Percentiles rank a stretch among this genome's conserved stretches.
phyloP scores from a whole-genome alignment of 2,797 vertebrate species.

The Sebastes nivosus region DNA sequence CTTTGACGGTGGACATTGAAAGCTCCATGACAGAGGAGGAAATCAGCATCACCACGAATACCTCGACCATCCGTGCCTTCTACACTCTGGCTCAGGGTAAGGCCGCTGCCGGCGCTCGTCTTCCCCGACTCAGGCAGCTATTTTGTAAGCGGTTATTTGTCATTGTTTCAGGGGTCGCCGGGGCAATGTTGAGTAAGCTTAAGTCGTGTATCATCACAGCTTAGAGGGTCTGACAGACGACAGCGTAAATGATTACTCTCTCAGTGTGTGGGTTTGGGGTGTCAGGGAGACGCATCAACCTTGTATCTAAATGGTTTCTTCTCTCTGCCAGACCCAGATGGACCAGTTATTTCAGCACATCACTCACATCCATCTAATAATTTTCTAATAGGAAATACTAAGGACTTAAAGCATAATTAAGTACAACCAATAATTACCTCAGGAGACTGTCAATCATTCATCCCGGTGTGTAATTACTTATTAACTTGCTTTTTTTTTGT shows the following conservation, averaged over 20 bases:
- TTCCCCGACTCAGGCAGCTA: slow-evolving; percentile 21
- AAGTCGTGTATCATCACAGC: slow-evolving; percentile 74
- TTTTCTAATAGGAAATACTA: slow-evolving; percentile 29
- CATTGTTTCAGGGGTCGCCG: slow-evolving; percentile 67
- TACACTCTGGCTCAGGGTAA: slow-evolving; percentile 97
- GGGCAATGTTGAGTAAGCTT: slow-evolving; percentile 75
- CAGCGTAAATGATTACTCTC: slow-evolving; percentile 74
- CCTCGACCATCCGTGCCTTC: slow-evolving; percentile 93
- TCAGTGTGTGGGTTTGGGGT: slow-evolving; percentile 55
- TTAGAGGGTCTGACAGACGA: slow-evolving; percentile 60
- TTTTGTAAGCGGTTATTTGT: slow-evolving; percentile 64
- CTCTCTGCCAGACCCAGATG: slow-evolving; percentile 54
- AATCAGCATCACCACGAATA: slow-evolving; percentile 94
- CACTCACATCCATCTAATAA: slow-evolving; percentile 32
- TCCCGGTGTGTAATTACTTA: not conserved
- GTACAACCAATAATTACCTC: not conserved
- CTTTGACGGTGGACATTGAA: slow-evolving; percentile 93
- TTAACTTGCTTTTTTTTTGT: slow-evolving; percentile 25
- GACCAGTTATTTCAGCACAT: slow-evolving; percentile 44
- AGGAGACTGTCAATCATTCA: not conserved
- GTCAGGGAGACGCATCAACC: slow-evolving; percentile 62
- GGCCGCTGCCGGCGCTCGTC: not conserved
- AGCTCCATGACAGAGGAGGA: slow-evolving; percentile 95
- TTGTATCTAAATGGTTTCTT: slow-evolving; percentile 65
- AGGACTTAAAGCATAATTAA: not conserved